phyloP scores from a whole-genome alignment of 2,797 vertebrate species.

The Macroramphosus scolopax region DNA sequence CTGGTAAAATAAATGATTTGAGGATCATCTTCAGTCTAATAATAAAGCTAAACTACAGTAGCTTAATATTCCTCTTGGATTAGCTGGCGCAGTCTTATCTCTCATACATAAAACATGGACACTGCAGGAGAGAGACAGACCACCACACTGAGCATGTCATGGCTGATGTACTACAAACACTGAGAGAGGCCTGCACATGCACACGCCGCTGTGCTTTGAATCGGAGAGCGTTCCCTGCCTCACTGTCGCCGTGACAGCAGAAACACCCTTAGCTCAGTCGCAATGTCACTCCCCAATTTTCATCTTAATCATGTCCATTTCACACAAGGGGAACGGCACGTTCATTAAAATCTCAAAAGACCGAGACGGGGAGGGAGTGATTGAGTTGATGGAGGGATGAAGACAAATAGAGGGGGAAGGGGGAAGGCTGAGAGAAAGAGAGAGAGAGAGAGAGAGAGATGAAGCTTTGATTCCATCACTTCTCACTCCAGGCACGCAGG shows the following conservation, averaged over 20 bases:
- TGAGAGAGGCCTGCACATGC: slow-evolving; percentile 3
- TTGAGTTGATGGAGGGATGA: slow-evolving; percentile 3
- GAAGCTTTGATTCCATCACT: slow-evolving; percentile 53
- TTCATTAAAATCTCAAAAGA: slow-evolving; percentile 6
- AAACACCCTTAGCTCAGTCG: slow-evolving; percentile 23
- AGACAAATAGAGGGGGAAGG: slow-evolving; percentile 8
- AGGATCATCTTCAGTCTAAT: slow-evolving; percentile 50
- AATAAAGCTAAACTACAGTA: slow-evolving; percentile 37
- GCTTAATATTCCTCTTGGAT: slow-evolving; percentile 45
- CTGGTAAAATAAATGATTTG: slow-evolving; percentile 25
- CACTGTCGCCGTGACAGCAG: slow-evolving; percentile 25
- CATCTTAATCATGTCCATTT: slow-evolving; percentile 13
- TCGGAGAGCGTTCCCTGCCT: slow-evolving; percentile 9
- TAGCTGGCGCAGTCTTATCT: slow-evolving; percentile 56
- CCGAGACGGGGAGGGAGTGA: slow-evolving; percentile 8
- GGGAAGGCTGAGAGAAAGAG: no score
- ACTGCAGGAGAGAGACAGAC: slow-evolving; percentile 40
- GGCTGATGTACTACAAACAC: slow-evolving; percentile 24
- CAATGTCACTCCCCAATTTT: slow-evolving; percentile 22
- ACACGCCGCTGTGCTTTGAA: slow-evolving; percentile 16
- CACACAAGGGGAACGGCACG: slow-evolving; percentile 5
- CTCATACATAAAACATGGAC: slow-evolving; percentile 71
- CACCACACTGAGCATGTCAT: slow-evolving; percentile 34
- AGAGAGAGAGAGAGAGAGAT: slow-evolving; percentile 19
- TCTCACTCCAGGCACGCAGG: slow-evolving; percentile 53